Evolutionary conservation across 2,113 vertebrate genomes (phyloP).

Genomic region (Corythaixoides concolor): DNA sequence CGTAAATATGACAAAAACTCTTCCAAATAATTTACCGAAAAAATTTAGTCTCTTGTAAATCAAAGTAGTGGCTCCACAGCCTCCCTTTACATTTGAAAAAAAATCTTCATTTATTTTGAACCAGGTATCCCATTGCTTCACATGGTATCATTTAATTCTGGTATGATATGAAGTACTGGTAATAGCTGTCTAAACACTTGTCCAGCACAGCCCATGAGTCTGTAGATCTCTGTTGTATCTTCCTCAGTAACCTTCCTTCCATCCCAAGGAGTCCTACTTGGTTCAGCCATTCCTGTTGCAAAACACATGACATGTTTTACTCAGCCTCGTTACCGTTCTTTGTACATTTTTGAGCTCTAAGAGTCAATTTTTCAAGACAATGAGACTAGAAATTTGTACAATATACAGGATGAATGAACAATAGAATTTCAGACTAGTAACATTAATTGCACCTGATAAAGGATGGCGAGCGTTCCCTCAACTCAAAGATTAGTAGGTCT

Average conservation of each 20-base stretch:
- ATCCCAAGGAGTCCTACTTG: background rate
- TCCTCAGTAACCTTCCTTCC: background rate
- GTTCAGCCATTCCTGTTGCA: background rate
- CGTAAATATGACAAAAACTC: background rate
- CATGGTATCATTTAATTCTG: background rate
- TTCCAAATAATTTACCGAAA: background rate
- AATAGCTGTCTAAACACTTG: background rate
- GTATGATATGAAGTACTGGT: background rate
- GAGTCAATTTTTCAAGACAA: background rate
- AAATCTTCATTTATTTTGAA: background rate
- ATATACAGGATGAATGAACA: background rate
- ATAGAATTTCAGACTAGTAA: background rate
- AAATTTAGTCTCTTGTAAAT: background rate
- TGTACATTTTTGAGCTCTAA: background rate
- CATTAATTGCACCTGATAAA: background rate
- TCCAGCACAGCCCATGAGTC: background rate
- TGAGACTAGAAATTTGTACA: background rate
- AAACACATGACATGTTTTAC: background rate
- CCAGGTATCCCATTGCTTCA: background rate
- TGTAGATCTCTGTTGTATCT: background rate
- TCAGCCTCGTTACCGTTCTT: background rate
- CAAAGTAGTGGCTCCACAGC: background rate
- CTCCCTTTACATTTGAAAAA: background rate
- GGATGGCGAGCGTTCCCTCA: background rate
- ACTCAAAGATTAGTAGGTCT: background rate